These are phyloP conservation scores for Omphaloscelis lunosa DNA, from an alignment of 2,888 invertebrate species.

Conservation along the genomic window DNA sequence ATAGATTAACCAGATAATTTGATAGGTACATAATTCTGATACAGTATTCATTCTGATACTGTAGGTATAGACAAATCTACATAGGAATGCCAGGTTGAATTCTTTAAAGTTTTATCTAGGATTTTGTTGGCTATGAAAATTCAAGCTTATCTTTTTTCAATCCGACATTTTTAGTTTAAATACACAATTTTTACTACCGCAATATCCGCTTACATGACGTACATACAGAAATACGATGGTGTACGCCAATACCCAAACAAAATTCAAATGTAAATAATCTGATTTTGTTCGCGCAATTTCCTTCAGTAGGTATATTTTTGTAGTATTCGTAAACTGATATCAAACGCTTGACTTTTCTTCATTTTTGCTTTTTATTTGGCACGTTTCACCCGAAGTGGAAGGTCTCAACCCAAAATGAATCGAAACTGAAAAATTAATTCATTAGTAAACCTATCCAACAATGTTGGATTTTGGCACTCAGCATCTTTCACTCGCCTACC, in stretches of 20 bases:
- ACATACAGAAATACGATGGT: slow-evolving; percentile 27
- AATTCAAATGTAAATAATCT: slow-evolving; percentile 23
- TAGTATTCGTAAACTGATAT: not conserved
- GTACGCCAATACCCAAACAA: slow-evolving; percentile 45
- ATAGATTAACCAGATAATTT: not conserved
- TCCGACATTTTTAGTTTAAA: not conserved
- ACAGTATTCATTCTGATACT: not conserved
- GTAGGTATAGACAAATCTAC: too few species aligned
- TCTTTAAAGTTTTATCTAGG: not conserved
- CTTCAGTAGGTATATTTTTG: not conserved
- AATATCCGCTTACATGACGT: slow-evolving; percentile 58
- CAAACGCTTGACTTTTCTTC: not conserved
- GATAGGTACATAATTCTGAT: not conserved
- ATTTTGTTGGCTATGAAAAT: not conserved
- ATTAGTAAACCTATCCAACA: not conserved
- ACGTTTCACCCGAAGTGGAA: not conserved
- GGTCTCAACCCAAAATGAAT: not conserved
- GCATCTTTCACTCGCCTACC: not conserved
- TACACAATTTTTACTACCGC: slow-evolving; percentile 26
- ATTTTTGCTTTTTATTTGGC: not conserved
- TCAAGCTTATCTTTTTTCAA: not conserved
- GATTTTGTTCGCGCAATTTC: not conserved
- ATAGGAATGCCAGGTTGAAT: not conserved
- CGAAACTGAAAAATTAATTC: not conserved
- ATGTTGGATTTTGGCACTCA: not conserved